A percentile compares a stretch with the other conserved stretches of the same genome.
Evolutionary conservation across 2,797 vertebrate genomes (phyloP).

Genomic region (Sebastes paucispinis): DNA sequence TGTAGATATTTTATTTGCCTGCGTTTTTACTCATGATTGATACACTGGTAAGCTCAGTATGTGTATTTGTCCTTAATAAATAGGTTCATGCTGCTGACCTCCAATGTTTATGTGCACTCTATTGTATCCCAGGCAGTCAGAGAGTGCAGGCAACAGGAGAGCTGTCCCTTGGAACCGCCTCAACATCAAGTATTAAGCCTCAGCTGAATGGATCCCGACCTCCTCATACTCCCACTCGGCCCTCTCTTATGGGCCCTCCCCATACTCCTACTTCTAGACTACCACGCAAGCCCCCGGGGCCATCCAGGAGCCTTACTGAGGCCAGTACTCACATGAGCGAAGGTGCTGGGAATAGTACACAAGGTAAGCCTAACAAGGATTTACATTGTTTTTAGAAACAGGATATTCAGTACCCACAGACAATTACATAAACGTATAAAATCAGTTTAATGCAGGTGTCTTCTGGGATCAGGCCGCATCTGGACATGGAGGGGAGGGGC

Average conservation of each 20-base stretch:
- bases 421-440: not conserved
- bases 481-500: constrained; percentile 30
- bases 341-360: constrained; percentile 48
- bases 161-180: constrained; percentile 5
- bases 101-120: constrained; percentile 12
- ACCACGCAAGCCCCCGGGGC: constrained; percentile 69
- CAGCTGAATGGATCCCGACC: constrained; percentile 39
- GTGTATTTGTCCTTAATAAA: constrained; percentile 2
- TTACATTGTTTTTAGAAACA: not conserved
- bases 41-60: not conserved
- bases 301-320: constrained; percentile 66
- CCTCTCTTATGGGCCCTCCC: constrained; percentile 38
- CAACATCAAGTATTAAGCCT: constrained; percentile 57
- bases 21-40: not conserved
- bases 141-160: constrained; percentile 43
- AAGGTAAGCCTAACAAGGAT: constrained; percentile 75
- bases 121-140: constrained; percentile 58
- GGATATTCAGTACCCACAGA: not conserved
- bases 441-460: not conserved
- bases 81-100: not conserved
- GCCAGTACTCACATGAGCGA: constrained; percentile 55
- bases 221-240: constrained; percentile 38
- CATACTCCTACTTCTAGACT: constrained; percentile 74
- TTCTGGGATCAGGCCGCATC: constrained; percentile 25
- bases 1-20: not conserved